Conservation (phyloP, 2,113 vertebrate genomes). For the Parus major region DNA sequence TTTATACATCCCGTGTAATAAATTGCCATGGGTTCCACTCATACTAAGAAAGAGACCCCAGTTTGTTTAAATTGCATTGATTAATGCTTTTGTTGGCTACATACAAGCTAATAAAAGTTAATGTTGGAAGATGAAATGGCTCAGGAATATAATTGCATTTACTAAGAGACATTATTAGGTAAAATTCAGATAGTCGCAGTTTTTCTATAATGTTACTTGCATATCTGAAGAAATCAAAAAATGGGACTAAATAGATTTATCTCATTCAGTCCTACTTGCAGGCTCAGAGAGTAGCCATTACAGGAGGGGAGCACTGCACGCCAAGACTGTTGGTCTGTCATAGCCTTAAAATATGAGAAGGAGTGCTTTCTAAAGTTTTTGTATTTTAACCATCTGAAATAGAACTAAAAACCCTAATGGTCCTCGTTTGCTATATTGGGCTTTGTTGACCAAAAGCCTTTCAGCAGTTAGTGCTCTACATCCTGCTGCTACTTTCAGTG, state of each 20-base stretch:
- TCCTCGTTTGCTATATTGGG: neutral
- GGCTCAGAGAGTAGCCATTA: neutral
- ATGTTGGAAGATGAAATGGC: neutral
- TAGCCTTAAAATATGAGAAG: neutral
- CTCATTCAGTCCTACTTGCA: neutral
- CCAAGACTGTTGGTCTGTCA: neutral
- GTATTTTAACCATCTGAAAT: neutral
- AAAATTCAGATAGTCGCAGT: neutral
- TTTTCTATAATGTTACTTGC: neutral
- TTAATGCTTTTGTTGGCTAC: neutral
- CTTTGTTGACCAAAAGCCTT: neutral
- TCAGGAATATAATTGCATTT: conserved; percentile 6
- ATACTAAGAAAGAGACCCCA: neutral
- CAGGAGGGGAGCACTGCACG: neutral
- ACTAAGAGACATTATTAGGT: neutral
- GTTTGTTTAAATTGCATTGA: neutral
- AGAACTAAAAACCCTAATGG: neutral
- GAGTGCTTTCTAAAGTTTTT: neutral
- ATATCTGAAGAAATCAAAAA: neutral
- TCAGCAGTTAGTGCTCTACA: neutral
- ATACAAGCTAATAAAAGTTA: neutral
- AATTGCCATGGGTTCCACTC: neutral
- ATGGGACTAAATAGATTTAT: neutral
- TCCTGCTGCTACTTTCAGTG: neutral
- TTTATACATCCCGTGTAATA: neutral